Evolutionary conservation across 2,113 vertebrate genomes (phyloP).

Genomic region (Hemichromis elongatus): DNA sequence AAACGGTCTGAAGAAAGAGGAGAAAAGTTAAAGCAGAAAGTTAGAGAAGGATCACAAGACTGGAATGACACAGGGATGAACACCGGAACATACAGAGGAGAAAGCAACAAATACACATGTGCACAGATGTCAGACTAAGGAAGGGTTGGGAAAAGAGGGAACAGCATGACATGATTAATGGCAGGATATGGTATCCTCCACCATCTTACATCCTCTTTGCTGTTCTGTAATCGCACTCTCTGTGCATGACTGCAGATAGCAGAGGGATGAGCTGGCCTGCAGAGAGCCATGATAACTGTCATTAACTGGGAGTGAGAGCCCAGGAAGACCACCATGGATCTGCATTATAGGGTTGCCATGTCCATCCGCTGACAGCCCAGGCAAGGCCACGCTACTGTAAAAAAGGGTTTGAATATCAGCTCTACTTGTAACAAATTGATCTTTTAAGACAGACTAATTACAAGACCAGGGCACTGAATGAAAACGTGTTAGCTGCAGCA

Average conservation of each 20-base stretch:
- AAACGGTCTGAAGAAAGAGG: neutral
- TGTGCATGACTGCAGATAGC: slow-evolving; percentile 46
- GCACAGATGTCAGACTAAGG: neutral
- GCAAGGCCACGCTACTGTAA: neutral
- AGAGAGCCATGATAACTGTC: slow-evolving; percentile 56
- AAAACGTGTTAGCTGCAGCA: neutral
- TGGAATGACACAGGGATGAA: neutral
- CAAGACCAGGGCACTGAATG: neutral
- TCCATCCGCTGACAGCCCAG: neutral
- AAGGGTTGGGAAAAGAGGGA: slow-evolving; percentile 4
- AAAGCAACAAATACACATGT: neutral
- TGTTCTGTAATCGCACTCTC: neutral
- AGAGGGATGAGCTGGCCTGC: slow-evolving; percentile 30
- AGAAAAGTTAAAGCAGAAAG: neutral
- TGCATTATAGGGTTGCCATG: slow-evolving; percentile 41
- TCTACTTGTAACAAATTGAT: neutral
- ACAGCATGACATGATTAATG: slow-evolving; percentile 28
- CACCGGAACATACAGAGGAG: neutral
- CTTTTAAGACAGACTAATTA: neutral
- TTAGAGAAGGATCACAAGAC: neutral
- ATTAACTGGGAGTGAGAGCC: slow-evolving; percentile 54
- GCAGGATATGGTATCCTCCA: slow-evolving; percentile 13
- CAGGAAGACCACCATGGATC: slow-evolving; percentile 24
- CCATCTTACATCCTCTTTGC: slow-evolving; percentile 12
- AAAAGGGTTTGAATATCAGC: neutral